Conservation (phyloP, 2,888 invertebrate species). For the Automeris io region DNA sequence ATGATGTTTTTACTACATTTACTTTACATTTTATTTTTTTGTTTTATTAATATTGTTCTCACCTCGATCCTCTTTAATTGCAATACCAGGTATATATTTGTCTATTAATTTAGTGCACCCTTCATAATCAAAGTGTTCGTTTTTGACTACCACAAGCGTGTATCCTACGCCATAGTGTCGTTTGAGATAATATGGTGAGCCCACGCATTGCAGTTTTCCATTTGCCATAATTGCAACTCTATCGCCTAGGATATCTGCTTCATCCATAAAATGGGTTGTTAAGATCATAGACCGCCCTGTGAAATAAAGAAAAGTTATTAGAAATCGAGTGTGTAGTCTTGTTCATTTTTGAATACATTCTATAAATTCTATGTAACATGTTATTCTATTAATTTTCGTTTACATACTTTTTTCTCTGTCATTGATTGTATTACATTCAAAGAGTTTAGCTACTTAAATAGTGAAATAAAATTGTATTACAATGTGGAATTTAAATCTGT, state of each 20-base stretch:
- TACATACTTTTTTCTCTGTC: too few relatives aligned
- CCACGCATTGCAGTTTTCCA: slow-evolving; percentile 87
- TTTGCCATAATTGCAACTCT: slow-evolving; percentile 92
- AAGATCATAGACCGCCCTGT: slow-evolving; percentile 85
- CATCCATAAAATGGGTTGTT: slow-evolving; percentile 94
- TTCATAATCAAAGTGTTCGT: slow-evolving; percentile 38
- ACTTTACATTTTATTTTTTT: too few relatives aligned
- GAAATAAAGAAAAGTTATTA: background rate
- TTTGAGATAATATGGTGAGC: slow-evolving; percentile 88
- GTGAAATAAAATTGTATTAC: too few relatives aligned
- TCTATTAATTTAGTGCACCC: slow-evolving; percentile 75
- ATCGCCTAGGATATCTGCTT: slow-evolving; percentile 92
- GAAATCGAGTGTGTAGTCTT: too few relatives aligned
- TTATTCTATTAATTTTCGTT: too few relatives aligned
- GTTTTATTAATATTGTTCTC: slow-evolving; percentile 12
- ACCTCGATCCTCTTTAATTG: slow-evolving; percentile 76
- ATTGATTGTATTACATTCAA: too few relatives aligned
- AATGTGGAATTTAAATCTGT: too few relatives aligned
- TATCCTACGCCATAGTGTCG: slow-evolving; percentile 91
- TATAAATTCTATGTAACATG: too few relatives aligned
- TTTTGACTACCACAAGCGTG: slow-evolving; percentile 79
- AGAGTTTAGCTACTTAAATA: too few relatives aligned
- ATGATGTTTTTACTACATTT: too few relatives aligned
- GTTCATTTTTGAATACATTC: too few relatives aligned
- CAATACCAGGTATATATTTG: slow-evolving; percentile 80